Conservation (phyloP, 2,797 vertebrate species). For the Denticeps clupeoides region DNA sequence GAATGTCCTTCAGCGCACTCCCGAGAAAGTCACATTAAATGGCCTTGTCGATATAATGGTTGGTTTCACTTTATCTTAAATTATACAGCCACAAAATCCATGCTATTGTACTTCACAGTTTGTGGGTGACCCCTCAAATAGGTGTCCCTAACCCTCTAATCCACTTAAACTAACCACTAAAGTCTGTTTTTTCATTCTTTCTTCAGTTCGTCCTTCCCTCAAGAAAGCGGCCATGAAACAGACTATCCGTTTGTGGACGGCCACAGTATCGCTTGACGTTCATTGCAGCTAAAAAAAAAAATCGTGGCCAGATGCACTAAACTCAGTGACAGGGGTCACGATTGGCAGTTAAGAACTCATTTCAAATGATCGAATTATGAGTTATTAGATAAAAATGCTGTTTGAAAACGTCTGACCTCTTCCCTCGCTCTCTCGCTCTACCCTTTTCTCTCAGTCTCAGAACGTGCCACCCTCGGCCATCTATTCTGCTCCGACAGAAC, state of each 20-base stretch:
- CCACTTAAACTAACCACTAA: constrained; percentile 38
- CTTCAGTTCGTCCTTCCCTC: constrained; percentile 16
- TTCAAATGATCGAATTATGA: too few relatives aligned
- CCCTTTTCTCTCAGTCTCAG: neutral
- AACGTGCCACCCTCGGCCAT: neutral
- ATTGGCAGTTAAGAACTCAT: too few relatives aligned
- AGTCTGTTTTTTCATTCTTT: constrained; percentile 27
- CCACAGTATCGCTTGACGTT: constrained; percentile 12
- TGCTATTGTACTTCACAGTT: constrained; percentile 32
- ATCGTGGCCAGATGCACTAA: too few relatives aligned
- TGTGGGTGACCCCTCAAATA: constrained; percentile 33
- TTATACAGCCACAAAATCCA: constrained; percentile 31
- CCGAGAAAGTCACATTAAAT: constrained; percentile 24
- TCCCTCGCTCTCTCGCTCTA: too few relatives aligned
- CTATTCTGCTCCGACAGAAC: constrained; percentile 5
- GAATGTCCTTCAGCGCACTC: constrained; percentile 16
- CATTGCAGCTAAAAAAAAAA: too few relatives aligned
- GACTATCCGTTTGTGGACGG: constrained; percentile 19
- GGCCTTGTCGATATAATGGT: constrained; percentile 19
- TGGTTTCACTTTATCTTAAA: constrained; percentile 31
- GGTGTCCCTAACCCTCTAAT: constrained; percentile 38
- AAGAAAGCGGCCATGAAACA: constrained; percentile 19
- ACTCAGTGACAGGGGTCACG: too few relatives aligned
- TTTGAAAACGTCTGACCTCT: too few relatives aligned
- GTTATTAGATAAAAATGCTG: too few relatives aligned